Percentiles rank a stretch among this genome's conserved stretches.
Evolutionary conservation across 2,888 invertebrate species (phyloP).

Genomic region (Dione juno): DNA sequence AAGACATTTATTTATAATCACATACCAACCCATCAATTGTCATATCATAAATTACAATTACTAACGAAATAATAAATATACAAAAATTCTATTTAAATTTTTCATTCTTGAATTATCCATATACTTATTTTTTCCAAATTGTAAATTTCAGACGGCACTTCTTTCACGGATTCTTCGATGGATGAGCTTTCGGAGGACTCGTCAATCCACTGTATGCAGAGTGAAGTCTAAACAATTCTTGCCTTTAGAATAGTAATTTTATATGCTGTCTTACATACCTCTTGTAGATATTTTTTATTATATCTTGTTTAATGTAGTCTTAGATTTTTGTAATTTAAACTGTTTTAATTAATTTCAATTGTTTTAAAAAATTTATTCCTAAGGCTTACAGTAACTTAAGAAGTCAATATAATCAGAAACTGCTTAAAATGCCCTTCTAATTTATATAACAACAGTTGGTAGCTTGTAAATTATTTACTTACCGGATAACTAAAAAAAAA

Average conservation of each 20-base stretch:
- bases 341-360: neutral
- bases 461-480: too few species aligned
- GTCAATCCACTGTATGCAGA: slow-evolving; percentile 93
- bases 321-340: slow-evolving; percentile 12
- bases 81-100: too few species aligned
- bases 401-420: too few species aligned
- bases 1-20: neutral
- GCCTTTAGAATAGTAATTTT: slow-evolving; percentile 15
- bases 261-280: slow-evolving; percentile 26
- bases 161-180: slow-evolving; percentile 89
- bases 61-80: too few species aligned
- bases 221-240: slow-evolving; percentile 84
- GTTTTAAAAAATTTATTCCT: neutral
- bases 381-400: too few species aligned
- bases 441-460: too few species aligned
- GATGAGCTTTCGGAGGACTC: slow-evolving; percentile 94
- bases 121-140: neutral
- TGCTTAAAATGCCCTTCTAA: too few species aligned
- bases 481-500: neutral
- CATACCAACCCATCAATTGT: too few species aligned
- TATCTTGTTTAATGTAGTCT: slow-evolving; percentile 2
- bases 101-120: too few species aligned
- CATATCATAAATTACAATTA: too few species aligned
- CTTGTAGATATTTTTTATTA: slow-evolving; percentile 31
- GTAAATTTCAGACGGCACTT: slow-evolving; percentile 72